Base-by-base conservation (phyloP, 2,113 vertebrate genomes). In the Reinhardtius hippoglossoides region DNA sequence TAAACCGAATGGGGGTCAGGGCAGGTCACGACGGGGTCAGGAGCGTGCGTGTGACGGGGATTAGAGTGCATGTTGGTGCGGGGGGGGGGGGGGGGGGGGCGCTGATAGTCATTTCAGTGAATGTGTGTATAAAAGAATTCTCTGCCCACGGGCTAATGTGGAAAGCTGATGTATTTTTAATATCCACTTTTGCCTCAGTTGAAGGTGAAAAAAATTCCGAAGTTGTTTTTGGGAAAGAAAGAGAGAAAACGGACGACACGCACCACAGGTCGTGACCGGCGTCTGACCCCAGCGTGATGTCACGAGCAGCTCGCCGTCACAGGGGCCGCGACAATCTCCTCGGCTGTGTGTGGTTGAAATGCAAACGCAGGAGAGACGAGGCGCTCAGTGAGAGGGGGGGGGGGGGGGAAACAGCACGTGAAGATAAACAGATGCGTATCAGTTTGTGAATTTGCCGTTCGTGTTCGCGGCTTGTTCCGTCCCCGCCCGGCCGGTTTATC, bases 1-100 rank as follows among this genome's bases (percentile, higher is more conserved):
- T 74, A 62, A 80, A 87, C 60, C 72, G 86, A 84, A 89, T 78
- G 40, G 66, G 58, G 83, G 86, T 89, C 78, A 74, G 27, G 50
- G 21, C 84, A 62, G 83, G 76, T 87, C 78, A 71, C 9, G 73
- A 44, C 27, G 9, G 10, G 71, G 76, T 83, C 69, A 75, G 58
- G 21, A 23, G 5, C 7, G 12, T 52, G 58, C 57, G 31, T 31
- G 65, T 84, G 75, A 67, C 67, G 81, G 73, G 77, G 67, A 80
- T 84, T 72, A 79, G 48, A 46, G 74, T 40, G 46, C 64, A 35
- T 64, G 74, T 62, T 68, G 68, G 59, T 6, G 31, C 13, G 1
- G 16, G n/a, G 44, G 69, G n/a, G 44, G 69, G 44, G 69, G n/a
- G 44, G 69, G 23, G 9, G 37, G 37, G 37, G 37, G 0, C 4